Percentiles rank a stretch among this genome's conserved stretches.
phyloP scores from a whole-genome alignment of 2,797 vertebrate genomes.

The Eleutherodactylus coqui region DNA sequence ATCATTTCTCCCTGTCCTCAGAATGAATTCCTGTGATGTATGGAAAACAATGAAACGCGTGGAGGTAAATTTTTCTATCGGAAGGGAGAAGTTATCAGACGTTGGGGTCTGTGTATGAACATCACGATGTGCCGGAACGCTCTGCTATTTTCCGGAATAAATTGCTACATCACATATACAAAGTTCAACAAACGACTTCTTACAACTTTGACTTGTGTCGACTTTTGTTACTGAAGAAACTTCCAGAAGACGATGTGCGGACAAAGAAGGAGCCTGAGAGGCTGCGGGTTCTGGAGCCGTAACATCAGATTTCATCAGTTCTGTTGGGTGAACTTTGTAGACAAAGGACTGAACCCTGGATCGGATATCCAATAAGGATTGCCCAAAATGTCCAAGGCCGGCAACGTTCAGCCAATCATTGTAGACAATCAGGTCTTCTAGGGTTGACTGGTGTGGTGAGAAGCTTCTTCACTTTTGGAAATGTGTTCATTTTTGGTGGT shows the following conservation, averaged over 20 bases:
- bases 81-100: constrained; percentile 12
- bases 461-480: not conserved
- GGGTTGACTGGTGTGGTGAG: not conserved
- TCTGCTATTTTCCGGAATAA: constrained; percentile 40
- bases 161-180: constrained; percentile 40
- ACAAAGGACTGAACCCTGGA: no score
- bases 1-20: constrained; percentile 75
- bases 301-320: not conserved
- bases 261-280: not conserved
- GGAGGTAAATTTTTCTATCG: constrained; percentile 34
- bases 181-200: constrained; percentile 39
- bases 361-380: no score
- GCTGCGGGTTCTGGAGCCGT: not conserved
- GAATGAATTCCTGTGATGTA: constrained; percentile 70
- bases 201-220: not conserved
- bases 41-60: constrained; percentile 66
- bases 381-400: not conserved
- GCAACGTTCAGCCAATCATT: not conserved
- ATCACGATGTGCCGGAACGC: constrained; percentile 9
- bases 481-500: not conserved
- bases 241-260: not conserved
- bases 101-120: constrained; percentile 35
- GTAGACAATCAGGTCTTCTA: not conserved
- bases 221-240: constrained; percentile 15
- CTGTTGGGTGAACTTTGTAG: not conserved